Evolutionary conservation across 2,797 vertebrate species (phyloP), one percentile per base, ranked within the genome.

Genomic region (Acrocephalus scirpaceus): DNA sequence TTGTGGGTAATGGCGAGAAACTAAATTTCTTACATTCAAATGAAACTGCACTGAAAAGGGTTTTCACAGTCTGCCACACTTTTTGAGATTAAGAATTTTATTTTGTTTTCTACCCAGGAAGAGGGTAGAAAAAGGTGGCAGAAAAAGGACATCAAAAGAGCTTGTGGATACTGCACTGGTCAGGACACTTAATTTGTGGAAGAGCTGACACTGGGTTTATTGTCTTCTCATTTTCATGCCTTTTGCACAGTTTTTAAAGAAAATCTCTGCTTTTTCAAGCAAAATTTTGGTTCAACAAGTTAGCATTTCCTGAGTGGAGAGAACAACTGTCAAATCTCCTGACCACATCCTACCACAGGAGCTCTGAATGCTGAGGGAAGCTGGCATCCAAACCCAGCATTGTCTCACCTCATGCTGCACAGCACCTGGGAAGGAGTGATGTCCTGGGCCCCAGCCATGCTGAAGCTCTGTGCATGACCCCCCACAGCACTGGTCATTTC

Each of bases 1-100:
- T 73, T 74, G 53, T 47, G 76, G 56, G 51, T 75, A 90, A 50
- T 40, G n/a, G 58, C 86, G 58, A 91, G 75, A 83, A 91, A 91
- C 16, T 4, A 8, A n/a, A 76, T 60, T 71, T 67, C 79, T 86
- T 80, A 40, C 40, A 79, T 88, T 70, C 40, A 57, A 9, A 71
- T 79, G 74, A 34, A 93, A 80, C 54, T 75, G 56, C 1, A 0
- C 45, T 71, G 70, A 53, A 92, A 92, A 90, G 40, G 32, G 18
- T 58, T 94, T 95, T 88, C 86, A 92, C 48, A 88, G 62, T 53
- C 83, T 79, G 66, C 10, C 44, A 66, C 40, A 6, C 36, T 76
- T 69, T 50, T 36, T 72, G n/a, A 70, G n/a, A 62, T 50, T 29
- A 76, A n/a, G n/a, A 87, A 38, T 80, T 79, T 73, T 82, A 53